Conservation (phyloP, 2,797 vertebrate genomes). For the Lagorchestes hirsutus region DNA sequence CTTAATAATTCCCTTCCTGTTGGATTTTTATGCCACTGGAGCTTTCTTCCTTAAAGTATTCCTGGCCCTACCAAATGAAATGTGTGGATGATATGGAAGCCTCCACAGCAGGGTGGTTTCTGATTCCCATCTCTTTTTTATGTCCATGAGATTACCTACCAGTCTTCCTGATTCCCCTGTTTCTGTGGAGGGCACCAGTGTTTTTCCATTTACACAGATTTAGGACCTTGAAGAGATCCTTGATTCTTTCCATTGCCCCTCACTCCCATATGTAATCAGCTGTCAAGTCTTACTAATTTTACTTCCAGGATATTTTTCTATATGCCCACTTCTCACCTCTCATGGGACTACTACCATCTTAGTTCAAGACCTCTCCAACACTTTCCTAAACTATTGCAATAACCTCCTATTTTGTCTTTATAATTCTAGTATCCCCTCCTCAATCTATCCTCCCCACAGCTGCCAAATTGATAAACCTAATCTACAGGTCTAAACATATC, state of each 20-base stretch:
- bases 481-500: neutral
- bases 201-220: neutral
- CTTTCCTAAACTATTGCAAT: neutral
- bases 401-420: neutral
- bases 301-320: neutral
- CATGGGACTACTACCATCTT: neutral
- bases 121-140: neutral
- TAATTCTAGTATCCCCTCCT: neutral
- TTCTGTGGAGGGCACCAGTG: neutral
- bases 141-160: neutral
- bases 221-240: neutral
- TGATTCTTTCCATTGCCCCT: neutral
- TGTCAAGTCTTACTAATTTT: neutral
- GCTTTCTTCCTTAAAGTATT: constrained; percentile 20
- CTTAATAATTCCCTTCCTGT: constrained; percentile 35
- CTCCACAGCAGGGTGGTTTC: neutral
- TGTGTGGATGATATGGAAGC: neutral
- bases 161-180: neutral
- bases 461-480: neutral
- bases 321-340: neutral
- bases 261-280: neutral
- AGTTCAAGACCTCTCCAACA: neutral
- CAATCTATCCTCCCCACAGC: neutral
- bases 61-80: neutral
- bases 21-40: constrained; percentile 51